Conservation (phyloP, 2,888 invertebrate genomes). For the Lasioglossum oenotherae region DNA sequence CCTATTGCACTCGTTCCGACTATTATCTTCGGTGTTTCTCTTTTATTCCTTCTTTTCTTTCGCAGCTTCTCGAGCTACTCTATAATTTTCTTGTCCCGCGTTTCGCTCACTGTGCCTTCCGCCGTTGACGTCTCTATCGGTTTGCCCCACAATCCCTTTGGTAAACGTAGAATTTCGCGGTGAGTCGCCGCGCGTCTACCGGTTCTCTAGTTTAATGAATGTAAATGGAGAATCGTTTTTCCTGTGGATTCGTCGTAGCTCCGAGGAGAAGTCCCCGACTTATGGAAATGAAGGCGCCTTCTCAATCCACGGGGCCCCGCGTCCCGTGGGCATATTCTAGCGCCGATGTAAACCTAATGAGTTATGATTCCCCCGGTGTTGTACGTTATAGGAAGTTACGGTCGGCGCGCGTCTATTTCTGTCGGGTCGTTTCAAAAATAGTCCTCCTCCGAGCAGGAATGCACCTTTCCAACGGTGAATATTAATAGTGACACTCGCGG, state of each 20-base stretch:
- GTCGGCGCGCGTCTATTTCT: not conserved
- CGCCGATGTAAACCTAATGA: slow-evolving; percentile 14
- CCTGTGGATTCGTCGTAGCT: not conserved
- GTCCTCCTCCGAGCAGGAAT: not conserved
- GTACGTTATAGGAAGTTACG: slow-evolving; percentile 14
- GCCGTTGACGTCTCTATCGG: not conserved
- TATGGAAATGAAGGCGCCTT: slow-evolving; percentile 30
- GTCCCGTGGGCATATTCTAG: slow-evolving; percentile 13
- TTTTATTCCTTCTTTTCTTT: not conserved
- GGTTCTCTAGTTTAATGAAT: slow-evolving; percentile 13
- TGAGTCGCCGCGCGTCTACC: not conserved
- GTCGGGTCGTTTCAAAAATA: not conserved
- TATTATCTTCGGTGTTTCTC: not conserved
- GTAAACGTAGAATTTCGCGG: not conserved
- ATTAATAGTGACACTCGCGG: slow-evolving; percentile 16
- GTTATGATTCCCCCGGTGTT: not conserved
- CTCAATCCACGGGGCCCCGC: slow-evolving; percentile 19
- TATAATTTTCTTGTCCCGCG: not conserved
- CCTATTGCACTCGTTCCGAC: not conserved
- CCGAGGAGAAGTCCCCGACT: slow-evolving; percentile 12
- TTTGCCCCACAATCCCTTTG: not conserved
- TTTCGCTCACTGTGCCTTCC: not conserved
- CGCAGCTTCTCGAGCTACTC: not conserved
- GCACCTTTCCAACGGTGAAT: slow-evolving; percentile 11
- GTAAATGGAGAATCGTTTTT: slow-evolving; percentile 12